Evolutionary conservation across 92 coral and sea anemone species (phyloP).

Genomic region (Actinernus sp.): DNA sequence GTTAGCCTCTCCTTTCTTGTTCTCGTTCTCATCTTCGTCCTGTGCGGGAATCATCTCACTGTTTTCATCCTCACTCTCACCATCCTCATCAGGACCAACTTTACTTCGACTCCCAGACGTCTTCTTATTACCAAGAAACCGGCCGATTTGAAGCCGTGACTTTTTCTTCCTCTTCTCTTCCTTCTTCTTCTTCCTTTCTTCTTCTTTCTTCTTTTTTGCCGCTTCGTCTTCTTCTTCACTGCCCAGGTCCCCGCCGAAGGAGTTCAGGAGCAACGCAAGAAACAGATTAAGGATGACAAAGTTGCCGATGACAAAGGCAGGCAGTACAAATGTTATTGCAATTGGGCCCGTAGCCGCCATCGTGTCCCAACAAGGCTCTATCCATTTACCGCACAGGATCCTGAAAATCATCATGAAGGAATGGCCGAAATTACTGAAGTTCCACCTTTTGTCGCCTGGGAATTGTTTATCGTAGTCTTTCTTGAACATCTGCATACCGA

Average conservation of each 20-base stretch:
- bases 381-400: conserved; percentile 98
- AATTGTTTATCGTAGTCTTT: conserved; percentile 16
- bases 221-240: conserved; percentile 82
- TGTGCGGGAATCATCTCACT: conserved; percentile 69
- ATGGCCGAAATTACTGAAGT: conserved; percentile 86
- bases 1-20: conserved; percentile 68
- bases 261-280: conserved; percentile 95
- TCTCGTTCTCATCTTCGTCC: conserved; percentile 67
- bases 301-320: conserved; percentile 95
- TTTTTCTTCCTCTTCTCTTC: conserved; percentile 55
- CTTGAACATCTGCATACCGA: conserved; percentile 95
- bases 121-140: conserved; percentile 55
- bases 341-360: conserved; percentile 69
- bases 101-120: conserved; percentile 86
- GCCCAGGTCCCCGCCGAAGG: conserved; percentile 89
- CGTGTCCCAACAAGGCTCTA: conserved; percentile 97
- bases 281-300: conserved; percentile 94
- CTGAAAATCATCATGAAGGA: conserved; percentile 99
- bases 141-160: conserved; percentile 21
- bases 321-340: conserved; percentile 84
- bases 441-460: conserved; percentile 79
- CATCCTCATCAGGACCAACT: conserved; percentile 82
- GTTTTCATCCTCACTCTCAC: conserved; percentile 58
- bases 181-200: conserved; percentile 65
- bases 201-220: conserved; percentile 71